Evolutionary conservation across 2,113 vertebrate genomes (phyloP).

Genomic region (Indicator maculatus): DNA sequence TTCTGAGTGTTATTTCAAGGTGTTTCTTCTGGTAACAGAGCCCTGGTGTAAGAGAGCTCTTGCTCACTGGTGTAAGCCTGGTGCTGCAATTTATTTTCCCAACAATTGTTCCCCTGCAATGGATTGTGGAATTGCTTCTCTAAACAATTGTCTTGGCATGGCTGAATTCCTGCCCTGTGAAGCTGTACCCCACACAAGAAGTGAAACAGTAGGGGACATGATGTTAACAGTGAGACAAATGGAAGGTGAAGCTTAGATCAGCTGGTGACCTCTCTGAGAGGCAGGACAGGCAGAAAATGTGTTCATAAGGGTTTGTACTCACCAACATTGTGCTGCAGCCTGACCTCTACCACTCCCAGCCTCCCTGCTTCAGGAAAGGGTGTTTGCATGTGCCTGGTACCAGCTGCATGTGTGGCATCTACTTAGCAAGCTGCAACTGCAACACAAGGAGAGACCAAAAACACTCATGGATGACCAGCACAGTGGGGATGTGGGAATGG

Average conservation of each 20-base stretch:
- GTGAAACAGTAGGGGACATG: neutral
- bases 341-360: neutral
- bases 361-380: neutral
- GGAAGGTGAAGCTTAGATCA: neutral
- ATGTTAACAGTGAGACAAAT: neutral
- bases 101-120: neutral
- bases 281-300: accelerated
- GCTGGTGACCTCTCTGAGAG: neutral
- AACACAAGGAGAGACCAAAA: accelerated
- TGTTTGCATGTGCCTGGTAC: neutral
- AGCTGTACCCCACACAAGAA: neutral
- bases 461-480: too few relatives aligned
- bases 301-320: neutral
- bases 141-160: neutral
- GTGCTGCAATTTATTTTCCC: neutral
- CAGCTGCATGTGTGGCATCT: accelerated
- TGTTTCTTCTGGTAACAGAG: neutral
- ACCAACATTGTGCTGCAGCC: accelerated
- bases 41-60: neutral
- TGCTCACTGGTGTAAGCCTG: accelerated
- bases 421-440: neutral
- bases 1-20: neutral
- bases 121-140: neutral
- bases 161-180: neutral
- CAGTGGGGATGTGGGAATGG: neutral